Evolutionary conservation across 2,113 vertebrate species (phyloP).

Genomic region (Strix aluco): DNA sequence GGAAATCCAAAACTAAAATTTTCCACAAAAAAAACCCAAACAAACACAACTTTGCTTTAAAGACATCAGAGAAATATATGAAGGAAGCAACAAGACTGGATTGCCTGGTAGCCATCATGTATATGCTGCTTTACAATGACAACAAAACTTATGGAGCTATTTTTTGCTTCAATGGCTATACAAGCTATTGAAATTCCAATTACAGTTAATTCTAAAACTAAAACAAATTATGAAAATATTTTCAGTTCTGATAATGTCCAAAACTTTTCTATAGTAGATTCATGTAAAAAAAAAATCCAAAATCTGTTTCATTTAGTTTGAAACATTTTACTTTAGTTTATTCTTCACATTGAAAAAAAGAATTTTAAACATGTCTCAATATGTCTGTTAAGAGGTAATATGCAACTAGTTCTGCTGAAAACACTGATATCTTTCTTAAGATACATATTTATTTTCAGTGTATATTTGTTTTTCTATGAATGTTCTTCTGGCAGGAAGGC

Average conservation of each 20-base stretch:
- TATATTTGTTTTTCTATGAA: background rate
- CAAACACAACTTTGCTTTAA: background rate
- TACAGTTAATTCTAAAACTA: background rate
- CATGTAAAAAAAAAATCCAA: background rate
- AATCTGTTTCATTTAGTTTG: background rate
- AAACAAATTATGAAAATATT: background rate
- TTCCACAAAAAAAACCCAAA: too few relatives aligned
- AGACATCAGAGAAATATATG: background rate
- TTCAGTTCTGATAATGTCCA: background rate
- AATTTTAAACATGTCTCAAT: background rate
- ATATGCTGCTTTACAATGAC: background rate
- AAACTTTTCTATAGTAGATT: background rate
- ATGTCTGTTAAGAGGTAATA: background rate
- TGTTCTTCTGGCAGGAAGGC: background rate
- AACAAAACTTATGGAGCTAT: background rate
- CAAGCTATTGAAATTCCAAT: background rate
- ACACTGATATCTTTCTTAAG: background rate
- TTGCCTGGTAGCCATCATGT: background rate
- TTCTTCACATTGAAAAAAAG: background rate
- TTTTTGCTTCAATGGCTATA: background rate
- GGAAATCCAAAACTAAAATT: background rate
- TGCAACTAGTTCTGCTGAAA: background rate
- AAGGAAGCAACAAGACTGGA: background rate
- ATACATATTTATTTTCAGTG: background rate
- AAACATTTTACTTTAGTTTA: background rate